phyloP scores from a whole-genome alignment of 2,113 vertebrate genomes.

The Solea solea region DNA sequence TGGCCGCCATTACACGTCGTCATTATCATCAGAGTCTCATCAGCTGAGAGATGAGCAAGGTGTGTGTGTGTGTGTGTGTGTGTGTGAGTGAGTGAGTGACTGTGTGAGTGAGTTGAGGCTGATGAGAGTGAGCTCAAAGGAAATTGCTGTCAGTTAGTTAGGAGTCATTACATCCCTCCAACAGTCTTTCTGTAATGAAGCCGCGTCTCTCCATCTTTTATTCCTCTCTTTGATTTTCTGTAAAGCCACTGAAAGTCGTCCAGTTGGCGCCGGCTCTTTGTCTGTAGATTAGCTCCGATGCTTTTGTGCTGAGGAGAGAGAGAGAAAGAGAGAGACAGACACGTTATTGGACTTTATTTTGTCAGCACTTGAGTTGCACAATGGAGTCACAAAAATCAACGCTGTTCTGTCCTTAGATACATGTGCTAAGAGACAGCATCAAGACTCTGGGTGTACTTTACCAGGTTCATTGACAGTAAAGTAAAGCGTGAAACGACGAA shows the following conservation, averaged over 20 bases:
- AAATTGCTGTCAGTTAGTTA: slow-evolving; percentile 7
- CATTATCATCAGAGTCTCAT: slow-evolving; percentile 63
- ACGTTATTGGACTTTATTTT: too few species aligned
- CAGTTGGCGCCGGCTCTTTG: neutral
- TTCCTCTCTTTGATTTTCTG: slow-evolving; percentile 19
- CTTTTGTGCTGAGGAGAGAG: too few species aligned
- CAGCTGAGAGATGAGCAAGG: slow-evolving; percentile 10
- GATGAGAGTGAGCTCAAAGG: slow-evolving; percentile 8
- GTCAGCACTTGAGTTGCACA: too few species aligned
- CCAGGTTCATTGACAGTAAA: too few species aligned
- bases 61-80: slow-evolving; percentile 11
- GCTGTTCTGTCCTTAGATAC: too few species aligned
- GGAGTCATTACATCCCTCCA: slow-evolving; percentile 28
- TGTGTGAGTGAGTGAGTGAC: neutral
- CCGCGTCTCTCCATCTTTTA: slow-evolving; percentile 13
- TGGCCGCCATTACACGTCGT: slow-evolving; percentile 47
- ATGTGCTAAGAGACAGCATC: too few species aligned
- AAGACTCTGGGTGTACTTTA: too few species aligned
- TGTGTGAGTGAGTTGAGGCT: neutral
- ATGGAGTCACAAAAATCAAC: too few species aligned
- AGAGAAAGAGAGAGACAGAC: too few species aligned
- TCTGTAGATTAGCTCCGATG: neutral
- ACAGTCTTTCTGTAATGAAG: neutral
- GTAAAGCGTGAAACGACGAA: too few species aligned
- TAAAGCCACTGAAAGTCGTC: neutral